phyloP scores from a whole-genome alignment of 1,140 invertebrate genomes.

The Halyomorpha halys region DNA sequence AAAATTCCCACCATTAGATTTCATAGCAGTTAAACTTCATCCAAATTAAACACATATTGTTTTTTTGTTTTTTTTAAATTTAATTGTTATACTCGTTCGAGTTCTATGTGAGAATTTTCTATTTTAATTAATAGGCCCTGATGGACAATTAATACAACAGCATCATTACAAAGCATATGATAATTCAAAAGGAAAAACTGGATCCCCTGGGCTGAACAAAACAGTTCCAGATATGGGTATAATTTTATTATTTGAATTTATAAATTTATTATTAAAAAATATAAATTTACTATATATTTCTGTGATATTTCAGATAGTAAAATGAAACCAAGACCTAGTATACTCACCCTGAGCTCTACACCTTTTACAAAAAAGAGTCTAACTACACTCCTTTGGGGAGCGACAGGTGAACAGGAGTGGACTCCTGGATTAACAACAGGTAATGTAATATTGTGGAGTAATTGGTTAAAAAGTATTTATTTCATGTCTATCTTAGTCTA shows the following conservation, averaged over 20 bases:
- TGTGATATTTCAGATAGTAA: conserved; percentile 6
- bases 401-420: conserved; percentile 87
- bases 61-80: too few species aligned
- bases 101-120: too few species aligned
- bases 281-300: too few species aligned
- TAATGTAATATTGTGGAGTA: conserved; percentile 35
- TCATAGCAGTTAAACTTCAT: too few species aligned
- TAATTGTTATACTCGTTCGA: too few species aligned
- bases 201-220: background rate
- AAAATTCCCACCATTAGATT: too few species aligned
- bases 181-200: background rate
- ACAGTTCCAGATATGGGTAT: background rate
- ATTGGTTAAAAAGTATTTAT: too few species aligned
- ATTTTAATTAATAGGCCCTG: conserved; percentile 50
- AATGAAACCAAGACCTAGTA: conserved; percentile 19
- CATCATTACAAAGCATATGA: conserved; percentile 70
- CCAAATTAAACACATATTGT: too few species aligned
- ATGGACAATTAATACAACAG: conserved; percentile 80
- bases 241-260: too few species aligned
- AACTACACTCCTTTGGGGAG: conserved; percentile 69
- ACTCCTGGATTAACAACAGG: conserved; percentile 88
- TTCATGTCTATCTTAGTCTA: too few species aligned
- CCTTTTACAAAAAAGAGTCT: conserved; percentile 42
- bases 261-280: too few species aligned
- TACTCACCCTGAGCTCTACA: conserved; percentile 20